Percentiles rank a stretch among this genome's conserved stretches.
These are phyloP conservation scores for Arge pagana DNA, from an alignment of 2,888 invertebrate species.

Conservation along the genomic window DNA sequence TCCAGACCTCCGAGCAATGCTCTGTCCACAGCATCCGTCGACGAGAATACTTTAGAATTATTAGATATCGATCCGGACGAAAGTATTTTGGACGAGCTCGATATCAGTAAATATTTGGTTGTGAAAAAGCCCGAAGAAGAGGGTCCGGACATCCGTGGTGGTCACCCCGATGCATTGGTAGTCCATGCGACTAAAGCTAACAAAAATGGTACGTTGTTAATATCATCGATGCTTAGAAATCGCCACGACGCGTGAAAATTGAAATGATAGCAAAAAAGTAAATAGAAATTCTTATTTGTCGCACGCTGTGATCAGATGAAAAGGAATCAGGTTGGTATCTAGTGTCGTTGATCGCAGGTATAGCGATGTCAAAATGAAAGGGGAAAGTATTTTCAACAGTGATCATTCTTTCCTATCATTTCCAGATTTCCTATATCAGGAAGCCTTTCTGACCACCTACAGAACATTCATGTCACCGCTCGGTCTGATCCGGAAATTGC, in stretches of 20 bases:
- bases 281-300: slow-evolving; percentile 35
- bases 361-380: slow-evolving; percentile 27
- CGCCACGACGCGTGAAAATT: slow-evolving; percentile 21
- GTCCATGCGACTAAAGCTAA: slow-evolving; percentile 95
- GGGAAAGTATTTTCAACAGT: no score
- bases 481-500: slow-evolving; percentile 83
- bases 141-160: slow-evolving; percentile 90
- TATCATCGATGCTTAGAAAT: slow-evolving; percentile 14
- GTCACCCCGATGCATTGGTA: slow-evolving; percentile 90
- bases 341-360: slow-evolving; percentile 19
- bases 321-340: slow-evolving; percentile 59
- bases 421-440: slow-evolving; percentile 90
- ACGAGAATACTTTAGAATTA: slow-evolving; percentile 49
- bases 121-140: slow-evolving; percentile 82
- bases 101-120: slow-evolving; percentile 79
- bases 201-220: slow-evolving; percentile 69
- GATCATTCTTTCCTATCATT: slow-evolving; percentile 29
- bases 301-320: slow-evolving; percentile 53
- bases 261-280: no score
- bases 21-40: slow-evolving; percentile 49
- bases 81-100: slow-evolving; percentile 72
- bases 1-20: slow-evolving; percentile 52
- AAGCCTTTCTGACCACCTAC: slow-evolving; percentile 98
- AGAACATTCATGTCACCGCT: slow-evolving; percentile 90
- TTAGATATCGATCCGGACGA: slow-evolving; percentile 37